phyloP scores from a whole-genome alignment of 1,140 invertebrate genomes.

The Condylostylus longicornis region DNA sequence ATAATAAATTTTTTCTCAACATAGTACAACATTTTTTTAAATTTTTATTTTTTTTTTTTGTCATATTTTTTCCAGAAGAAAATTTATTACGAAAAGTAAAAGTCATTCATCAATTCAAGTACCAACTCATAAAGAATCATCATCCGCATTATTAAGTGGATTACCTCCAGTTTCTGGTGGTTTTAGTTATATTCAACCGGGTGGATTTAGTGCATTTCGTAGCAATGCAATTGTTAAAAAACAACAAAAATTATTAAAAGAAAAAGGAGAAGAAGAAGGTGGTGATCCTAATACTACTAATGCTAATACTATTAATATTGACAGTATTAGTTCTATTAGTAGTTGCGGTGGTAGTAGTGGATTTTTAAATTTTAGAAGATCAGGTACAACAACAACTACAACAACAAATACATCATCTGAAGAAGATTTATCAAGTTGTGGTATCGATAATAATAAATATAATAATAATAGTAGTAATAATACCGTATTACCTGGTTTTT shows the following conservation, averaged over 20 bases:
- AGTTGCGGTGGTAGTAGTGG: too few relatives aligned
- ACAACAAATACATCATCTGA: constrained; percentile 5
- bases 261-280: constrained; percentile 10
- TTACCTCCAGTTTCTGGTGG: constrained; percentile 19
- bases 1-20: too few relatives aligned
- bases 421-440: constrained; percentile 1
- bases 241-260: neutral
- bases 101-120: constrained; percentile 23
- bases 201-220: constrained; percentile 16
- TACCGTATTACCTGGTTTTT: constrained; percentile 17
- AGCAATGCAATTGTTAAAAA: neutral
- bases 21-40: too few relatives aligned
- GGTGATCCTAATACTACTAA: constrained; percentile 7
- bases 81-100: constrained; percentile 30
- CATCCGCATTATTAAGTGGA: constrained; percentile 13
- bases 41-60: too few relatives aligned
- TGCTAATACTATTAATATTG: constrained; percentile 2
- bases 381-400: constrained; percentile 7
- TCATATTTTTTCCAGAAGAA: constrained; percentile 15
- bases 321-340: constrained; percentile 1
- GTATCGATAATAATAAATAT: constrained; percentile 1
- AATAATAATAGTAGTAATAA: constrained; percentile 9
- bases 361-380: too few relatives aligned
- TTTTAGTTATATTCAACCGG: constrained; percentile 29
- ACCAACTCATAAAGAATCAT: constrained; percentile 1